Conservation (phyloP, 2,888 invertebrate species). For the Megalurothrips usitatus region DNA sequence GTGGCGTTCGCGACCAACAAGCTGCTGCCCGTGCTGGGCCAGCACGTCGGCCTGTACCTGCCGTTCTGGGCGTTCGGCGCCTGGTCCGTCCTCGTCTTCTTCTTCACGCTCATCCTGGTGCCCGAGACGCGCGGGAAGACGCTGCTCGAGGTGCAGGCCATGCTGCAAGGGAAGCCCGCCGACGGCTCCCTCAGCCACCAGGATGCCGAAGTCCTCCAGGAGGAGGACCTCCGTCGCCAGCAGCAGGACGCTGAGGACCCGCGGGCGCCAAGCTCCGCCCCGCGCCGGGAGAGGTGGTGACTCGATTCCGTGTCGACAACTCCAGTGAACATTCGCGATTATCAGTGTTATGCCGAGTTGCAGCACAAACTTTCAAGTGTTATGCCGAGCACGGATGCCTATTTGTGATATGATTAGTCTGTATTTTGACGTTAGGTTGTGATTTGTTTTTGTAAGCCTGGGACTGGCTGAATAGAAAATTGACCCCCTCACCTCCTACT, state of each 20-base stretch:
- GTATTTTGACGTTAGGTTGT: too few species aligned
- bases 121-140: constrained; percentile 12
- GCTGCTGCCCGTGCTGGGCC: neutral
- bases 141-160: constrained; percentile 3
- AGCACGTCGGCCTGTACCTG: neutral
- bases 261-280: neutral
- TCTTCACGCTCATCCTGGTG: neutral
- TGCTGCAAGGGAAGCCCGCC: neutral
- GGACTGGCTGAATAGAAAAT: too few species aligned
- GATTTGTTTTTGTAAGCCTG: too few species aligned
- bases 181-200: neutral
- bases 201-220: neutral
- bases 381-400: too few species aligned
- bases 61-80: neutral
- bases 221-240: neutral
- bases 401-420: too few species aligned
- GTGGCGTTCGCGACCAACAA: constrained; percentile 4
- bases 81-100: neutral
- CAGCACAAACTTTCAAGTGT: too few species aligned
- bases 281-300: neutral
- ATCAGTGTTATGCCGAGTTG: too few species aligned
- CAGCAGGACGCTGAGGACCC: neutral
- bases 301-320: neutral
- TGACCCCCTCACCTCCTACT: too few species aligned
- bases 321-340: too few species aligned